Conservation (phyloP, 2,888 invertebrate species). For the Pherbina coryleti region DNA sequence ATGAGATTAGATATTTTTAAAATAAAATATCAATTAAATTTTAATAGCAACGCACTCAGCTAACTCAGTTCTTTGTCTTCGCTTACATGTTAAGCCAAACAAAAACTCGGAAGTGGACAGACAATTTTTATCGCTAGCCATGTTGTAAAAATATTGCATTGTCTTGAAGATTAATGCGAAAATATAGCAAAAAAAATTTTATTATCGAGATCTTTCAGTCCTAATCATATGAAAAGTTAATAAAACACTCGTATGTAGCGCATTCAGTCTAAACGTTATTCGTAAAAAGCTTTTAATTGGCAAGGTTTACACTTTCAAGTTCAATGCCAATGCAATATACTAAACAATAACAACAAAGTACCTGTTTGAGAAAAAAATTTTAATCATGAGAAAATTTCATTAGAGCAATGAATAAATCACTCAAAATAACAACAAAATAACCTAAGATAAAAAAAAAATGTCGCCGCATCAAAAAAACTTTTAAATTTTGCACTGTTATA, state of each 20-base stretch:
- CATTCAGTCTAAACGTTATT: neutral
- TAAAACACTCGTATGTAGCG: slow-evolving; percentile 17
- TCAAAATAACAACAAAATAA: neutral
- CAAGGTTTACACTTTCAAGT: slow-evolving; percentile 53
- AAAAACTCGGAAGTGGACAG: no score
- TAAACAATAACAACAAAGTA: slow-evolving; percentile 36
- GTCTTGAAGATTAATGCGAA: slow-evolving; percentile 39
- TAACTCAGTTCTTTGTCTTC: neutral
- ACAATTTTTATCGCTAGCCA: no score
- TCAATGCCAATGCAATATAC: slow-evolving; percentile 54
- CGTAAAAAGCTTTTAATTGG: neutral
- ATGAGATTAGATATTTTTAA: neutral
- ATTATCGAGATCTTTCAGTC: slow-evolving; percentile 29
- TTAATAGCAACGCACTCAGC: no score
- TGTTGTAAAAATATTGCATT: neutral
- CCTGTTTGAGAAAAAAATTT: neutral
- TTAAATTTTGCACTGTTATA: neutral
- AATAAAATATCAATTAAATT: no score
- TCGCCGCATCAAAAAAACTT: neutral
- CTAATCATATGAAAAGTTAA: slow-evolving; percentile 41
- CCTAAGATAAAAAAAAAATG: neutral
- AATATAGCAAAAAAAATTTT: slow-evolving; percentile 19
- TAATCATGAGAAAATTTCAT: slow-evolving; percentile 14
- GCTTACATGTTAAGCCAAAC: neutral
- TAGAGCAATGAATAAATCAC: slow-evolving; percentile 1